These are phyloP conservation scores for Psophia crepitans DNA, from an alignment of 2,113 vertebrate genomes.

Conservation along the genomic window DNA sequence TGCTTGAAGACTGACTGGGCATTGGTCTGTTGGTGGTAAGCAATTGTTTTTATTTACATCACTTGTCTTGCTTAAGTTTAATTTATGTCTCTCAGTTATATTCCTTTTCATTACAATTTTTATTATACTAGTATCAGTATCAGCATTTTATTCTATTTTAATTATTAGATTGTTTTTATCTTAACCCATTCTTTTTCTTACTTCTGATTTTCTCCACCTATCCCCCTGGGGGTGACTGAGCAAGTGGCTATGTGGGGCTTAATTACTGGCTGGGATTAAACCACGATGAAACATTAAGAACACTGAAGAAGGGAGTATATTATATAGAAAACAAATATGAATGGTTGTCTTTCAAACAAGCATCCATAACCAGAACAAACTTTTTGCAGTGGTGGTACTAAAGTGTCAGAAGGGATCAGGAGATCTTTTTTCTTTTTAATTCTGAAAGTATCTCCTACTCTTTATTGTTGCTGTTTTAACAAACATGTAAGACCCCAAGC, in stretches of 20 bases:
- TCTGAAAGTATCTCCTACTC: background rate
- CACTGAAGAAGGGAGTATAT: background rate
- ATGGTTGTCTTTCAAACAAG: background rate
- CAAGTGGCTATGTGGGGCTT: accelerated
- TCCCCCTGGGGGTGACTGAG: accelerated
- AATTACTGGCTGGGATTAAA: background rate
- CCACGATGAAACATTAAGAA: accelerated
- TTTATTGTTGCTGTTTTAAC: background rate
- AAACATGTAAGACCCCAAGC: accelerated
- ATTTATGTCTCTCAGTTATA: background rate
- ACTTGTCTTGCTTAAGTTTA: background rate
- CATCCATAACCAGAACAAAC: background rate
- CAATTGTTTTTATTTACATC: background rate
- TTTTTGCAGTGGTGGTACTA: background rate
- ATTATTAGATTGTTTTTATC: background rate
- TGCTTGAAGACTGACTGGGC: accelerated
- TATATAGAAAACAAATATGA: background rate
- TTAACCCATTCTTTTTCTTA: background rate
- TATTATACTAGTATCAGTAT: too few species aligned
- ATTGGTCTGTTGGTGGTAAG: accelerated
- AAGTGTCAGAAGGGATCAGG: background rate
- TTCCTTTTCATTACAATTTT: background rate
- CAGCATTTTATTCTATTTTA: too few species aligned
- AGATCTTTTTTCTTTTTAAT: background rate
- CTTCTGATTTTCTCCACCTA: background rate